Conservation (phyloP, 2,797 vertebrate species). For the Semaprochilodus insignis region DNA sequence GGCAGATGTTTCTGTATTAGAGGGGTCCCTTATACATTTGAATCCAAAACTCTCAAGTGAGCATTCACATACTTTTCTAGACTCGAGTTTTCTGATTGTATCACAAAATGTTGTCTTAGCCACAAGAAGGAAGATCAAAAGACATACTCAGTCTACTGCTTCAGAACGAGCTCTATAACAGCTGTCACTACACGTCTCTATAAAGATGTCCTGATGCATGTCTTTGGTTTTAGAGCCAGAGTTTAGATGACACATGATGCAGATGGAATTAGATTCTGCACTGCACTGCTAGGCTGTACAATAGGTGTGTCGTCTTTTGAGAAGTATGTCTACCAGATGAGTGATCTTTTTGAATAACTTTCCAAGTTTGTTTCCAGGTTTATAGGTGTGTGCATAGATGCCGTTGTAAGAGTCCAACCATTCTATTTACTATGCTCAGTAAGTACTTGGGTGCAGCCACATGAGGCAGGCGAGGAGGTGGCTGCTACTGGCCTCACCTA, state of each 20-base stretch:
- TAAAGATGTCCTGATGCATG: too few relatives aligned
- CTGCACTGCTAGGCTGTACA: background rate
- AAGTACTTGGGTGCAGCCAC: slow-evolving; percentile 15
- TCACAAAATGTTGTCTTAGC: background rate
- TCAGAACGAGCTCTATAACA: background rate
- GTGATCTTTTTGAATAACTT: slow-evolving; percentile 15
- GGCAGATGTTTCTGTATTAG: background rate
- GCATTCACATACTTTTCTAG: background rate
- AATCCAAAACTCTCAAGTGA: background rate
- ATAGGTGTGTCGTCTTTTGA: slow-evolving; percentile 14
- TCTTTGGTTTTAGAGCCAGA: too few relatives aligned
- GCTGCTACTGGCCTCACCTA: slow-evolving; percentile 23
- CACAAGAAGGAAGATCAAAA: background rate
- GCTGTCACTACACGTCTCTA: background rate
- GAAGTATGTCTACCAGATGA: background rate
- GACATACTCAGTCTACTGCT: background rate
- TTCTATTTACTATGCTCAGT: slow-evolving; percentile 25
- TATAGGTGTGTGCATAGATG: slow-evolving; percentile 12
- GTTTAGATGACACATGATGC: background rate
- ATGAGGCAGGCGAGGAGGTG: slow-evolving; percentile 25
- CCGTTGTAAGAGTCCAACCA: slow-evolving; percentile 31
- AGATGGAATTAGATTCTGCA: background rate
- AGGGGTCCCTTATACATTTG: background rate
- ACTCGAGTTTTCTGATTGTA: background rate
- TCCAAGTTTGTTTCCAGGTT: slow-evolving; percentile 25